These are phyloP conservation scores for Paramuricea clavata DNA, from an alignment of 92 coral and sea anemone genomes.

Conservation along the genomic window DNA sequence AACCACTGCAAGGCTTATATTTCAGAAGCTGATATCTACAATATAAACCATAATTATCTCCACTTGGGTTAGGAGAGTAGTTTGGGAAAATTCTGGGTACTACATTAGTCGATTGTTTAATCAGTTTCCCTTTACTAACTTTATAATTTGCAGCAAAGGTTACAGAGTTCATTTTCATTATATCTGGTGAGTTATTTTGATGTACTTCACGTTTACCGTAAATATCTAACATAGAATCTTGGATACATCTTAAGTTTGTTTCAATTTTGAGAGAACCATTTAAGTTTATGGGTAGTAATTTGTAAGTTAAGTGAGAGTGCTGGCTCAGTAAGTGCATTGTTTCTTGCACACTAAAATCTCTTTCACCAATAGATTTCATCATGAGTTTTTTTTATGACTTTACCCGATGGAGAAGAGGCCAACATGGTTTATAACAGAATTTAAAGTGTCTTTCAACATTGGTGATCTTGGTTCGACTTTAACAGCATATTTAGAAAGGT, in stretches of 20 bases:
- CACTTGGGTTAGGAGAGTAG: slow-evolving; percentile 56
- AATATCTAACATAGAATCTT: slow-evolving; percentile 58
- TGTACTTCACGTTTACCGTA: slow-evolving; percentile 57
- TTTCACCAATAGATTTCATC: slow-evolving; percentile 63
- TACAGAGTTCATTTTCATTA: slow-evolving; percentile 52
- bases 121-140: slow-evolving; percentile 52
- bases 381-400: slow-evolving; percentile 27
- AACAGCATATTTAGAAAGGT: background rate
- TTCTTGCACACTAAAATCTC: slow-evolving; percentile 70
- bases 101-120: slow-evolving; percentile 50
- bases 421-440: slow-evolving; percentile 14
- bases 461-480: slow-evolving; percentile 38
- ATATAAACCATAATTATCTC: slow-evolving; percentile 57
- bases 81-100: slow-evolving; percentile 68
- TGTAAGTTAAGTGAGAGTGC: slow-evolving; percentile 52
- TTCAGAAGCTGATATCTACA: slow-evolving; percentile 69
- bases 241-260: slow-evolving; percentile 10
- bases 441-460: slow-evolving; percentile 33
- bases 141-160: slow-evolving; percentile 62
- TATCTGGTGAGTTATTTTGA: slow-evolving; percentile 7
- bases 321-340: slow-evolving; percentile 50
- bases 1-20: slow-evolving; percentile 66
- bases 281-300: slow-evolving; percentile 65
- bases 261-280: slow-evolving; percentile 42
- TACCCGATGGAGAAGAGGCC: slow-evolving; percentile 1